A percentile compares a stretch with the other conserved stretches of the same genome.
phyloP scores from a whole-genome alignment of 1,140 invertebrate species.

The Leptestheria dahalacensis region DNA sequence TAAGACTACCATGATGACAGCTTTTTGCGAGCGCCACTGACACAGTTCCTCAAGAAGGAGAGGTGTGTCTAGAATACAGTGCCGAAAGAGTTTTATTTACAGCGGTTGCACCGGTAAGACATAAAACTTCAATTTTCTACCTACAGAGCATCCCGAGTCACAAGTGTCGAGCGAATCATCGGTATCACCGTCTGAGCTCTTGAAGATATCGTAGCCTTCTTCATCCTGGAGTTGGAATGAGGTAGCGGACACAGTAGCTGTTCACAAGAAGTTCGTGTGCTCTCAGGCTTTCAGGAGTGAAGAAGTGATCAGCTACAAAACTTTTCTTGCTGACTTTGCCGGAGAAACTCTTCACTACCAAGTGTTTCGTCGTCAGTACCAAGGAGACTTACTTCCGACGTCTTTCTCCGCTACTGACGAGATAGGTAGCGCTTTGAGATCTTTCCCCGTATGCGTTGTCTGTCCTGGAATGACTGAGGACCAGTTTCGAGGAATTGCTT shows the following conservation, averaged over 20 bases:
- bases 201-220: neutral
- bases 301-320: neutral
- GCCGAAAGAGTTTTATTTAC: no score
- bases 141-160: neutral
- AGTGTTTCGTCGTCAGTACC: neutral
- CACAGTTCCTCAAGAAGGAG: no score
- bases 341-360: neutral
- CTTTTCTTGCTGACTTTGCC: neutral
- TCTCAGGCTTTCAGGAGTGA: no score
- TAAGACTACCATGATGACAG: no score
- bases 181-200: neutral
- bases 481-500: no score
- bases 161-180: neutral
- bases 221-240: neutral
- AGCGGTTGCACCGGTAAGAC: no score
- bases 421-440: no score
- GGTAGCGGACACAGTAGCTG: neutral
- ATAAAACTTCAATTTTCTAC: neutral
- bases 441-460: no score
- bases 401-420: no score
- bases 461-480: no score
- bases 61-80: no score
- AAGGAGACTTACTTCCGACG: neutral
- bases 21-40: no score
- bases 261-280: neutral